Evolutionary conservation across 23 tunicate species (phyloP), one percentile per base, ranked within the genome.

Genomic region (Ciona savignyi): DNA sequence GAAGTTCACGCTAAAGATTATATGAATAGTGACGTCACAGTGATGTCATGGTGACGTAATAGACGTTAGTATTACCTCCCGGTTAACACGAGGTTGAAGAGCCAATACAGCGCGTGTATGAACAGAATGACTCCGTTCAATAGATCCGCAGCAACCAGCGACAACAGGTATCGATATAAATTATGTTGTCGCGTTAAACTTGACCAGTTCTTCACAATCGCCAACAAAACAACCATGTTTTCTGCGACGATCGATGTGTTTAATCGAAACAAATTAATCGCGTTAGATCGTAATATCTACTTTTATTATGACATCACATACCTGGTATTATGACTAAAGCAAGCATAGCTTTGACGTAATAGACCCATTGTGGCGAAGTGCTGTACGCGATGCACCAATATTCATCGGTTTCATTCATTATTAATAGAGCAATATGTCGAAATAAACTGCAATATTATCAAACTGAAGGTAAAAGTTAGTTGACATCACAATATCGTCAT

Each of bases 71-170:
- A n/a, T n/a, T 31, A 83, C 88, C 88, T 49, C 33, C 71, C 80
- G 27, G 29, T 29, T 0, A 68, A 68, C 0, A 68, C 35, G 48
- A 71, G 29, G 0, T 80, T 32, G 4, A 75, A 60, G 25, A 76
- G 68, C 76, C 81, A 82, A 25, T 80, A 69, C 3, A 81, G 56
- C 27, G 68, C 75, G 67, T 88, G 82, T 11, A 88, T 1, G 27
- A 88, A 42, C 15, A 88, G 70, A 23, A 82, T 82, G 24, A 82
- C n/a, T 26, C 96, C 96, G 75, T 82, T 76, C 23, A 88, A 60
- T 22, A 88, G 81, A 29, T 88, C 96, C 0, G 96, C 96, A 0
- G 76, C 80, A 30, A 88, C 96, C 28, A 88, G 80, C 0, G 96
- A 88, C 15, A 88, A n/a, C 24, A 88, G 83, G 63, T 88, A 88